phyloP scores from a whole-genome alignment of 2,888 invertebrate species.

The Stenotaenia linearis region DNA sequence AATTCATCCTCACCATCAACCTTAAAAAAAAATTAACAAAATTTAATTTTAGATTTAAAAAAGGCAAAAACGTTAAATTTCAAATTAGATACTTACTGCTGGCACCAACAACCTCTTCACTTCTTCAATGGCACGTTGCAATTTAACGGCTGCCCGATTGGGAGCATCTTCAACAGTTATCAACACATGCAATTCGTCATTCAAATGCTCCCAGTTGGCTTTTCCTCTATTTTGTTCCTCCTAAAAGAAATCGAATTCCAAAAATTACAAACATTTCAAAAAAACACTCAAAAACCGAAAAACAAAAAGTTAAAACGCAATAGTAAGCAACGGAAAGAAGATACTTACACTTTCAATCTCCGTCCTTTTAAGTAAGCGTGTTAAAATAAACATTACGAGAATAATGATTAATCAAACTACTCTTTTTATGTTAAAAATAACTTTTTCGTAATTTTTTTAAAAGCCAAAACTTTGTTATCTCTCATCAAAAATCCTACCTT shows the following conservation, averaged over 20 bases:
- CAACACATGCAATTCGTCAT: constrained; percentile 96
- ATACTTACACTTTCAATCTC: neutral
- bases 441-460: neutral
- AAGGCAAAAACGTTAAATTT: neutral
- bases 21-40: constrained; percentile 59
- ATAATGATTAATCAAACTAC: too few relatives aligned
- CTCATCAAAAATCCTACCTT: constrained; percentile 66
- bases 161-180: constrained; percentile 98
- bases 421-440: too few relatives aligned
- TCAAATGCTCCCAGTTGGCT: constrained; percentile 99
- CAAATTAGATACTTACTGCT: constrained; percentile 56
- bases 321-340: neutral
- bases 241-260: constrained; percentile 52
- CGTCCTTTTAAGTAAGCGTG: constrained; percentile 6
- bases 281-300: neutral
- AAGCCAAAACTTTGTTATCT: neutral
- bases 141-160: constrained; percentile 90
- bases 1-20: constrained; percentile 99
- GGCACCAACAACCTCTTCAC: constrained; percentile 96
- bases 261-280: neutral
- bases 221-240: constrained; percentile 99
- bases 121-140: constrained; percentile 94
- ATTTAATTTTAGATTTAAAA: constrained; percentile 12
- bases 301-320: neutral
- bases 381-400: neutral